Base-by-base conservation (phyloP, 2,113 vertebrate species). In the Neopipo cinnamomea region DNA sequence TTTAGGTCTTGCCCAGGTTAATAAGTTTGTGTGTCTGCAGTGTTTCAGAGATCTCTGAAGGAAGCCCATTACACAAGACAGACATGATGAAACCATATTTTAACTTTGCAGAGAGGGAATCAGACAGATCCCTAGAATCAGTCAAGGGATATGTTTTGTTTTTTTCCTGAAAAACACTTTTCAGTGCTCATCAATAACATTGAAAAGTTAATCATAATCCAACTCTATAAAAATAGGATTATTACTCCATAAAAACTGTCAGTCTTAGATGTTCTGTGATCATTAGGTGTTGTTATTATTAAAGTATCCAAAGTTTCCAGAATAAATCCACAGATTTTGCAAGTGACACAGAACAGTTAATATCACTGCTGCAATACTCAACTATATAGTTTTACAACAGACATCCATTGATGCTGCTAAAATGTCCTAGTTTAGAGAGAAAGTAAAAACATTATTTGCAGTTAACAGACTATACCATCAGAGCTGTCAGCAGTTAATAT, bases 401-500 rank as follows among this genome's bases (percentile, higher is more conserved):
- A 37, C 5, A 44, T 53, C 37, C 15, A 62, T 41, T 53, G 20
- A 44, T 15, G 8, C 12, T 74, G 58, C 8, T 53, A 50, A 91
- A 93, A 37, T 39, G 7, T 33, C 25, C 41, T 13, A 47, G 37
- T 95, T 41, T 8, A 66, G 33, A 81, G 13, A 62, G 11, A 78
- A 88, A 78, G 46, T 39, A 88, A 21, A 23, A 76, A 55, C 39
- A 63, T 23, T 95, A 21, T 76, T 91, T 93, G 31, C 44, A 71
- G 41, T 87, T 93, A 55, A 56, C 31, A 86, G 31, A 73, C 41
- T 76, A 56, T 53, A 37, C n/a, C 86, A 21, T 84, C 80, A 91
- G 72, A 92, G 46, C 28, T 92, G 58, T 92, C 83, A 59, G 44
- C 35, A 75, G 59, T 61, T 92, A 47, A 88, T 96, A 86, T 55